Conservation (phyloP, 2,888 invertebrate species). For the Hirtodrosophila trivittata region DNA sequence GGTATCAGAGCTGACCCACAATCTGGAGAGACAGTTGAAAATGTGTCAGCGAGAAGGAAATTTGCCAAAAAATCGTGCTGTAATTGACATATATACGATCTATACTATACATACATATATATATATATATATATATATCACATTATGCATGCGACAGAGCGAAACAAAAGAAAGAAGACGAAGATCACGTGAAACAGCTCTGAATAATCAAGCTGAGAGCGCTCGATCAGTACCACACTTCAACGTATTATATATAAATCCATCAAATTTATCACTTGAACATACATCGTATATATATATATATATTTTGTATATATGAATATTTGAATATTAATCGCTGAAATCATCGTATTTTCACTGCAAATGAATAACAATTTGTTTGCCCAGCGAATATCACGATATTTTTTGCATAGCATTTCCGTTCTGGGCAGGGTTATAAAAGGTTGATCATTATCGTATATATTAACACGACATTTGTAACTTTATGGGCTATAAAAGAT, state of each 20-base stretch:
- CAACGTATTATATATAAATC: background rate
- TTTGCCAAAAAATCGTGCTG: conserved; percentile 79
- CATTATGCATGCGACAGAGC: conserved; percentile 61
- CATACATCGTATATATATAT: too few species aligned
- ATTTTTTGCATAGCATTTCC: too few species aligned
- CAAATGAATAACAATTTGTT: too few species aligned
- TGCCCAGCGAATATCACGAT: too few species aligned
- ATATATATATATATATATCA: conserved; percentile 27
- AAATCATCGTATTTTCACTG: too few species aligned
- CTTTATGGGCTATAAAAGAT: too few species aligned
- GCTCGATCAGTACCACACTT: background rate
- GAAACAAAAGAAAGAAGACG: conserved; percentile 54
- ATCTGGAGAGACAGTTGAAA: conserved; percentile 50
- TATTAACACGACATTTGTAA: too few species aligned
- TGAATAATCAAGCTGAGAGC: conserved; percentile 6
- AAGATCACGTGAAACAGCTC: conserved; percentile 30
- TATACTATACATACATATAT: conserved; percentile 42
- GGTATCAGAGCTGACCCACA: conserved; percentile 66
- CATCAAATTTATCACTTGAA: background rate
- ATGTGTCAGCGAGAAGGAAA: conserved; percentile 68
- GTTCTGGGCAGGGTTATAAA: background rate
- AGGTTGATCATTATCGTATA: conserved; percentile 10
- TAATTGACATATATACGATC: conserved; percentile 72
- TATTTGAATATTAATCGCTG: too few species aligned
- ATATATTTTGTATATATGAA: too few species aligned